These are phyloP conservation scores for Nasonia longicornis DNA, from an alignment of 1,140 invertebrate species.

Conservation along the genomic window DNA sequence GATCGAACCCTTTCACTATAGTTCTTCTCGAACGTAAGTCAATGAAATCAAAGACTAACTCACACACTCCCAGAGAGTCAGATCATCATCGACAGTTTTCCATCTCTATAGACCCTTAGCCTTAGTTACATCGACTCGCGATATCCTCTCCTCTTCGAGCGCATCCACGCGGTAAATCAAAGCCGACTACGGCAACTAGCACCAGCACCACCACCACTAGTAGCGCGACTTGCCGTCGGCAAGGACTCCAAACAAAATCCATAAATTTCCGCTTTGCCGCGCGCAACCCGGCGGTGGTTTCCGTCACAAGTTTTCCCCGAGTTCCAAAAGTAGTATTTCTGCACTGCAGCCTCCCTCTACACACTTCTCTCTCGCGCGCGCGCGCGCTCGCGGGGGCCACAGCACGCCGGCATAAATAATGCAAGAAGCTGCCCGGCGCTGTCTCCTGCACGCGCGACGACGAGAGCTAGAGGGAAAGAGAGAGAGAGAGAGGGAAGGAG, in stretches of 20 bases:
- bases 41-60: constrained; percentile 9
- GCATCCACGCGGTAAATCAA: constrained; percentile 57
- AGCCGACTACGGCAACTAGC: constrained; percentile 16
- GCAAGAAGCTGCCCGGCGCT: constrained; percentile 24
- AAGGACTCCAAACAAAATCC: constrained; percentile 63
- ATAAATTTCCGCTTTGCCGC: constrained; percentile 62
- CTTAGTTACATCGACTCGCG: constrained; percentile 3
- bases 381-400: constrained; percentile 16
- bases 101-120: not conserved
- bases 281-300: constrained; percentile 55
- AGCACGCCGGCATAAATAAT: constrained; percentile 57
- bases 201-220: not conserved
- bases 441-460: not conserved
- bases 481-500: not conserved
- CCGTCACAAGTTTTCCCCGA: constrained; percentile 61
- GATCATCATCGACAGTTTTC: not conserved
- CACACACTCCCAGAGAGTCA: no score
- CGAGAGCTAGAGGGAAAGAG: not conserved
- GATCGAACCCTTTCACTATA: no score
- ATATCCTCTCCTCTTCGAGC: constrained; percentile 16
- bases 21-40: no score
- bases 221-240: not conserved
- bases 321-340: constrained; percentile 62
- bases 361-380: not conserved
- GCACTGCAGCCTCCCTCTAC: constrained; percentile 13